A percentile compares a stretch with the other conserved stretches of the same genome.
These are phyloP conservation scores for Drosophila gaucha DNA, from an alignment of 2,888 invertebrate species.

Conservation along the genomic window DNA sequence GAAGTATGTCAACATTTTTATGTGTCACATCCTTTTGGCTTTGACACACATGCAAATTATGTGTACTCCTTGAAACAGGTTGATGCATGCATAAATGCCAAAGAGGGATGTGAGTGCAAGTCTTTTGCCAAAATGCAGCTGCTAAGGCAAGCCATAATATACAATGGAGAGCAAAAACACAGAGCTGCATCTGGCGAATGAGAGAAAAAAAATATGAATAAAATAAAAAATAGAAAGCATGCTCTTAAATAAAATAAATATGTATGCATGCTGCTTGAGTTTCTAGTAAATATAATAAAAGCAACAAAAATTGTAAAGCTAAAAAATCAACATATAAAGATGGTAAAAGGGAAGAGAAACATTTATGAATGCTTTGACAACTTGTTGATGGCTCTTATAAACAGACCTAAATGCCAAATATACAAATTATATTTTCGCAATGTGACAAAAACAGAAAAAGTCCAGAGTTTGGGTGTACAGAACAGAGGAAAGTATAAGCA, in stretches of 20 bases:
- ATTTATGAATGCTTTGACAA: not conserved
- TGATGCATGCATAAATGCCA: slow-evolving; percentile 34
- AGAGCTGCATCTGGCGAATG: not conserved
- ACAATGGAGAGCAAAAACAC: slow-evolving; percentile 3
- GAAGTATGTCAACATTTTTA: slow-evolving; percentile 50
- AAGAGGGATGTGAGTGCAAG: slow-evolving; percentile 33
- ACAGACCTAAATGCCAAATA: too few relatives aligned
- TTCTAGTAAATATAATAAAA: not conserved
- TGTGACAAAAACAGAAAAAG: too few relatives aligned
- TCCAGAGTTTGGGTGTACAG: too few relatives aligned
- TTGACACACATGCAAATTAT: slow-evolving; percentile 68
- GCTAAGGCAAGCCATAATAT: slow-evolving; percentile 40
- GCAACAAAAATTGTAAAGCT: not conserved
- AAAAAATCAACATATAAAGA: not conserved
- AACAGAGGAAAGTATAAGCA: too few relatives aligned
- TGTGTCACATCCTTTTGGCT: slow-evolving; percentile 47
- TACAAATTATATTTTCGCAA: too few relatives aligned
- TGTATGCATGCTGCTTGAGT: not conserved
- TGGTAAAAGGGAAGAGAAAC: not conserved
- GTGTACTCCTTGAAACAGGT: slow-evolving; percentile 32
- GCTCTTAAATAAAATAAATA: not conserved
- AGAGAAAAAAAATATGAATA: slow-evolving; percentile 8
- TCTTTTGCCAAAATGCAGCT: slow-evolving; percentile 34
- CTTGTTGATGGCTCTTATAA: not conserved
- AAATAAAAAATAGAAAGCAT: too few relatives aligned